Conservation (phyloP, 2,888 invertebrate species). For the Xylophagus ater region DNA sequence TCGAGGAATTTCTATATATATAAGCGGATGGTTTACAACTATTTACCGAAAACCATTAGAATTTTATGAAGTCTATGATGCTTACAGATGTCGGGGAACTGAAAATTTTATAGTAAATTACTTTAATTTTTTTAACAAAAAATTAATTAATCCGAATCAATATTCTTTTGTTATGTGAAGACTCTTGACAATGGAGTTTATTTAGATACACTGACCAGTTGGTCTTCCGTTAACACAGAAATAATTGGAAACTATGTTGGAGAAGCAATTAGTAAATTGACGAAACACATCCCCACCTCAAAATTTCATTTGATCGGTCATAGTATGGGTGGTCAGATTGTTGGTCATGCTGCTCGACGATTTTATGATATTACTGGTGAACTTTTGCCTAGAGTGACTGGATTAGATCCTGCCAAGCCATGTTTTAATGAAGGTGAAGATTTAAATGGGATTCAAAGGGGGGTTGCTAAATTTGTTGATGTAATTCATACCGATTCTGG, state of each 20-base stretch:
- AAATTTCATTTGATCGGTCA: conserved; percentile 33
- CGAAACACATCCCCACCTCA: conserved; percentile 21
- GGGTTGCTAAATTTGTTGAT: conserved; percentile 27
- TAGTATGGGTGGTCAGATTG: conserved; percentile 32
- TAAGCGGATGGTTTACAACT: conserved; percentile 13
- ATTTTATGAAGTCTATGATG: too few species aligned
- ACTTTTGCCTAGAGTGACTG: conserved; percentile 33
- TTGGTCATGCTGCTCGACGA: conserved; percentile 31
- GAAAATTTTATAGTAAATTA: conserved; percentile 16
- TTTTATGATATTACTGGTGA: conserved; percentile 29
- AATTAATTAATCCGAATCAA: background rate
- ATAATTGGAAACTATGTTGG: conserved; percentile 8
- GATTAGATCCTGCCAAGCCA: conserved; percentile 29
- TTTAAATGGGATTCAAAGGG: conserved; percentile 24
- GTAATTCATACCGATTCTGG: conserved; percentile 24
- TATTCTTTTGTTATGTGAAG: conserved; percentile 1
- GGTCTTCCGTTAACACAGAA: conserved; percentile 7
- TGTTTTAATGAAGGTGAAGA: conserved; percentile 23
- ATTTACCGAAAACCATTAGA: too few species aligned
- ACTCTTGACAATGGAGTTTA: conserved; percentile 8
- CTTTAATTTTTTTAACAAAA: background rate
- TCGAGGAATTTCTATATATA: conserved; percentile 9
- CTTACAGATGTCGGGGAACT: conserved; percentile 14
- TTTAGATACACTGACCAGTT: conserved; percentile 2
- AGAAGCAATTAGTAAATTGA: conserved; percentile 6